Base-by-base conservation (phyloP, 2,797 vertebrate genomes). In the Malacoctenus gilli region DNA sequence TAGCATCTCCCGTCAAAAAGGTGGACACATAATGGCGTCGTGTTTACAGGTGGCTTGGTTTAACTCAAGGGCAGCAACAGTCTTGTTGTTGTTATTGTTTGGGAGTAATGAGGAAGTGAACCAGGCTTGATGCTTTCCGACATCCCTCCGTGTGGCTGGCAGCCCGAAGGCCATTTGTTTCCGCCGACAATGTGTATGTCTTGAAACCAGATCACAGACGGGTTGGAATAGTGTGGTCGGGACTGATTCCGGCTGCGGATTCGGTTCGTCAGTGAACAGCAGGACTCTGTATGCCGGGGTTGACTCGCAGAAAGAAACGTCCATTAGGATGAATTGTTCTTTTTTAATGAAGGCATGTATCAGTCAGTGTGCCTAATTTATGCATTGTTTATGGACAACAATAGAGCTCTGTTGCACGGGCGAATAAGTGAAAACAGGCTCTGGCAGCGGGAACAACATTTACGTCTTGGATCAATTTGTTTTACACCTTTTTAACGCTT, bases 261-360 rank as follows among this genome's bases (percentile, higher is more conserved):
- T 31, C 8, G 11, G 14, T 31, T 28, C 6, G 5, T 2, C 0
- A 19, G 7, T 18, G 2, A 15, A 22, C 12, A 38, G 25, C 21
- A 40, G 14, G 4, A 15, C 34, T 36, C 14, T n/a, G 31, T 34
- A 12, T 12, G 10, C 31, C 12, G 31, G 12, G n/a, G 1, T n/a
- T 15, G 35, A 36, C 35, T 39, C 18, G n/a, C n/a, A n/a, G n/a
- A 11, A 1, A 20, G 13, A 12, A 18, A 9, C 35, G 40, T 35
- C 35, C 43, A 55, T 25, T 35, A 20, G 31, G 10, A 23, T 12
- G 34, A 43, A 55, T 20, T 0, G 23, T 0, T 53, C 0, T 40
- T 53, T n/a, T 40, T 53, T 53, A 41, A 53, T 32, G 30, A 31
- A 31, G 22, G 30, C 13, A 20, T 20, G 32, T 15, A 53, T 38